A percentile compares a stretch with the other conserved stretches of the same genome.
Conservation (phyloP, 2,888 invertebrate genomes). For the Steromphala cineraria region DNA sequence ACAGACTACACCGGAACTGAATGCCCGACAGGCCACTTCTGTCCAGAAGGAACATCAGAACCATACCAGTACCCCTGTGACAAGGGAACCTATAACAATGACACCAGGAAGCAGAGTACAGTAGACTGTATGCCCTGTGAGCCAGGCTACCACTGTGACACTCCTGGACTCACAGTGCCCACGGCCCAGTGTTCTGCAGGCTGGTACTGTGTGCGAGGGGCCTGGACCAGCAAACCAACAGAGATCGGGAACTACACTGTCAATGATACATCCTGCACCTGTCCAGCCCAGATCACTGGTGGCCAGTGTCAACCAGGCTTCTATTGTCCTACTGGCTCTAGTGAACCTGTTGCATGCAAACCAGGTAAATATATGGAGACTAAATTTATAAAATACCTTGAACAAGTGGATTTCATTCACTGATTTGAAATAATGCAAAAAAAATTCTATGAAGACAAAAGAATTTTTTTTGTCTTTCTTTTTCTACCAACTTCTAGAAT, state of each 20-base stretch:
- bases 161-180: constrained; percentile 54
- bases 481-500: no score
- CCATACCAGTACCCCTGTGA: constrained; percentile 65
- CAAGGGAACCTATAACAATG: constrained; percentile 63
- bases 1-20: constrained; percentile 47
- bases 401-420: no score
- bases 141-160: constrained; percentile 67
- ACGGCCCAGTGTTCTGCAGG: constrained; percentile 65
- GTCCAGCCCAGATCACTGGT: constrained; percentile 66
- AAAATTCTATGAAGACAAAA: no score
- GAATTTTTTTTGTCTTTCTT: no score
- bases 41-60: constrained; percentile 57
- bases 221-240: constrained; percentile 63
- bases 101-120: constrained; percentile 53
- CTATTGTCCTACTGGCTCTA: constrained; percentile 70
- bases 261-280: constrained; percentile 56
- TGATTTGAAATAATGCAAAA: no score
- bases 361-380: constrained; percentile 53
- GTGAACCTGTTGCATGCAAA: constrained; percentile 60
- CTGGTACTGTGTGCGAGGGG: constrained; percentile 72
- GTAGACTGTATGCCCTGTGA: constrained; percentile 69
- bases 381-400: no score
- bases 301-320: constrained; percentile 68
- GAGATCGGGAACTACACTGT: constrained; percentile 65
- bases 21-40: constrained; percentile 67